phyloP scores from a whole-genome alignment of 2,888 invertebrate genomes.

The Stenurella melanura region DNA sequence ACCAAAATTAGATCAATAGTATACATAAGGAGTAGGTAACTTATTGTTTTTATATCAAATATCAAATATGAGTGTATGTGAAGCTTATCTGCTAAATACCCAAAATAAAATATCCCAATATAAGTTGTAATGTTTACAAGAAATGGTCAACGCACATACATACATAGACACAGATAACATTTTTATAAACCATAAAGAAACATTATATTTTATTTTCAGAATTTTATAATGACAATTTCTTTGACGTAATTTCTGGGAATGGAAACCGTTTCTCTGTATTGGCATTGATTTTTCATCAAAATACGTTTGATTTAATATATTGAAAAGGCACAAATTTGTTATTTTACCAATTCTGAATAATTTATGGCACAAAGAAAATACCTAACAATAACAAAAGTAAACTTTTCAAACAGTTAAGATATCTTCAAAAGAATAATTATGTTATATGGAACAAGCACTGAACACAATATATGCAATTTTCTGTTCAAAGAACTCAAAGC shows the following conservation, averaged over 20 bases:
- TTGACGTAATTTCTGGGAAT: background rate
- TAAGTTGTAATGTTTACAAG: too few relatives aligned
- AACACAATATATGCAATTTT: background rate
- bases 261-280: background rate
- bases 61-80: too few relatives aligned
- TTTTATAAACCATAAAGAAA: too few relatives aligned
- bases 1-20: too few relatives aligned
- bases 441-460: background rate
- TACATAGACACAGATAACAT: too few relatives aligned
- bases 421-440: background rate
- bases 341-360: background rate
- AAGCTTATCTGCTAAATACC: too few relatives aligned
- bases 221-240: too few relatives aligned
- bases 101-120: too few relatives aligned
- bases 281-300: background rate
- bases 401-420: background rate
- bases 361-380: background rate
- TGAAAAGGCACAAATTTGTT: background rate
- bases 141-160: too few relatives aligned
- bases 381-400: background rate
- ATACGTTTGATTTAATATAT: background rate
- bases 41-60: too few relatives aligned
- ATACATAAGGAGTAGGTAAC: too few relatives aligned
- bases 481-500: background rate
- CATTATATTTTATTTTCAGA: too few relatives aligned